Evolutionary conservation across 2,888 invertebrate genomes (phyloP).

Genomic region (Lithodes maja): DNA sequence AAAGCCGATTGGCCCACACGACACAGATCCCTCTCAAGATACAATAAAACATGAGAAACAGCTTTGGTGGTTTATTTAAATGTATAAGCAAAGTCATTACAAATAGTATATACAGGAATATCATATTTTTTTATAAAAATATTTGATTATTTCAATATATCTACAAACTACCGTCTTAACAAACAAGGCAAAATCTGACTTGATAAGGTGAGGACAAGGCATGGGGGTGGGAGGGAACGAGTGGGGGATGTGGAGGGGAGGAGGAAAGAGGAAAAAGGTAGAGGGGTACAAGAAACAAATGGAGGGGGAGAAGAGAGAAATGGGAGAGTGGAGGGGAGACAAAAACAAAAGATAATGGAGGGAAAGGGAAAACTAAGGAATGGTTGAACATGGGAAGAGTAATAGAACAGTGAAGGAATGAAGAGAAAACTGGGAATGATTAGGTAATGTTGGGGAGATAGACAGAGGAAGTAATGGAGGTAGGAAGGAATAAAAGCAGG

Average conservation of each 20-base stretch:
- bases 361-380: background rate
- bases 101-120: conserved; percentile 51
- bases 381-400: too few relatives aligned
- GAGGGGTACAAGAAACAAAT: background rate
- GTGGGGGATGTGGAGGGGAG: background rate
- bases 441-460: too few relatives aligned
- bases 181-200: background rate
- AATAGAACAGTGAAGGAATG: too few relatives aligned
- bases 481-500: too few relatives aligned
- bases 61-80: conserved; percentile 41
- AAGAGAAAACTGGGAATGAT: too few relatives aligned
- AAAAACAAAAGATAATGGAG: too few relatives aligned
- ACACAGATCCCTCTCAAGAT: too few relatives aligned
- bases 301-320: background rate
- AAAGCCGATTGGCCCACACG: too few relatives aligned
- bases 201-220: background rate
- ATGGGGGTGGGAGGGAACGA: background rate
- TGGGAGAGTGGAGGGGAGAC: background rate
- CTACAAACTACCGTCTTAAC: conserved; percentile 35
- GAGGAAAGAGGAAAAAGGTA: background rate
- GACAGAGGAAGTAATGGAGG: too few relatives aligned
- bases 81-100: conserved; percentile 47
- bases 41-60: background rate
- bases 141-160: conserved; percentile 36
- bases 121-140: conserved; percentile 46